phyloP scores from a whole-genome alignment of 2,113 vertebrate species.

The Plectropomus leopardus region DNA sequence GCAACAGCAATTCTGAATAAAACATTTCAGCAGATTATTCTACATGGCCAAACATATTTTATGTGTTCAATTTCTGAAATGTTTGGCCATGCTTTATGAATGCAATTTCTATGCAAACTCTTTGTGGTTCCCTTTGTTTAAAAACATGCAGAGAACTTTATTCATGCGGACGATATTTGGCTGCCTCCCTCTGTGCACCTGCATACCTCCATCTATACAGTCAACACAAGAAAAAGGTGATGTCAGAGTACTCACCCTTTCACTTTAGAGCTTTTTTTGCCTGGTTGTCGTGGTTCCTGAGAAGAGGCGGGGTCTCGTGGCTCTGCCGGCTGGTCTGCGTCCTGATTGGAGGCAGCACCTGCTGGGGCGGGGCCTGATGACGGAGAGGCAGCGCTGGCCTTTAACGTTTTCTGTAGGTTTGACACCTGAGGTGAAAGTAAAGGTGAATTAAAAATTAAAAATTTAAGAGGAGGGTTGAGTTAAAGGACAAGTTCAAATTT shows the following conservation, averaged over 20 bases:
- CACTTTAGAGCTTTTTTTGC: constrained; percentile 97
- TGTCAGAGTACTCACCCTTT: constrained; percentile 90
- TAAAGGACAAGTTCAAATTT: not conserved
- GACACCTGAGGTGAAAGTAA: constrained; percentile 86
- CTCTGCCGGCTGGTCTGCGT: constrained; percentile 86
- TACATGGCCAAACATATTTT: constrained; percentile 50
- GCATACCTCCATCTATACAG: no score
- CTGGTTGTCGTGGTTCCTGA: constrained; percentile 94
- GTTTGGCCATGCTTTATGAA: constrained; percentile 29
- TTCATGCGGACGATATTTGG: not conserved
- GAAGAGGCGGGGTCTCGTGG: constrained; percentile 90
- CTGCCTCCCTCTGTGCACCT: not conserved
- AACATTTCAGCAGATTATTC: constrained; percentile 36
- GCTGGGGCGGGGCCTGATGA: constrained; percentile 89
- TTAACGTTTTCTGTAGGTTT: constrained; percentile 97
- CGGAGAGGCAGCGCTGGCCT: constrained; percentile 90
- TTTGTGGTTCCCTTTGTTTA: constrained; percentile 7
- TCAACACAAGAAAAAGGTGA: not conserved
- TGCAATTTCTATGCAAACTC: constrained; percentile 57
- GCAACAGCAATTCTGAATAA: constrained; percentile 35
- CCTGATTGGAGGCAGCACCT: constrained; percentile 90
- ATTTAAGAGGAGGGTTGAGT: not conserved
- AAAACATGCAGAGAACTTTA: constrained; percentile 6
- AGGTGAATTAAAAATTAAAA: not conserved
- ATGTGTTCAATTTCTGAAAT: constrained; percentile 43